phyloP scores from a whole-genome alignment of 2,113 vertebrate genomes.

The Macquaria australasica region DNA sequence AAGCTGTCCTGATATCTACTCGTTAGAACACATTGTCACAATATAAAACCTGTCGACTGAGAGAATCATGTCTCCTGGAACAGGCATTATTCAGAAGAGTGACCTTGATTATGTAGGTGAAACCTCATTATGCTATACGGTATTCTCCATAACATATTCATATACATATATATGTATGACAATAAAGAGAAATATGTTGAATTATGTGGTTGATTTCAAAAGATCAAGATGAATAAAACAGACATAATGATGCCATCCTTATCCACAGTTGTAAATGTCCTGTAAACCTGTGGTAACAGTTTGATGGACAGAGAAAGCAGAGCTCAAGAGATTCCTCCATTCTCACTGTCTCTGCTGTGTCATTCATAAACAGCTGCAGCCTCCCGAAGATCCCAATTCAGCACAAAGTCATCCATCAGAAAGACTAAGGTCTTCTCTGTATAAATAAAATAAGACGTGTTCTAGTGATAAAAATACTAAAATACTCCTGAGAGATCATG shows the following conservation, averaged over 20 bases:
- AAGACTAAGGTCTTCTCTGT: constrained; percentile 13
- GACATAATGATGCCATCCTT: background rate
- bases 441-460: constrained; percentile 16
- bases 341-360: constrained; percentile 5
- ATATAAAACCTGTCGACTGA: background rate
- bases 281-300: background rate
- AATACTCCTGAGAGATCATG: constrained; percentile 22
- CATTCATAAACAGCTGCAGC: constrained; percentile 43
- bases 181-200: background rate
- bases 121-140: background rate
- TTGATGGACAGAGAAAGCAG: background rate
- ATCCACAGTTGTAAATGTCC: background rate
- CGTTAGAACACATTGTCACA: background rate
- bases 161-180: too few species aligned
- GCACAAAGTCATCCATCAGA: constrained; percentile 12
- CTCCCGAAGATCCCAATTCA: constrained; percentile 20
- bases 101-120: background rate
- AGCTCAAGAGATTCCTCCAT: constrained; percentile 21
- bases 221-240: background rate
- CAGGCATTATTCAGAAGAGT: background rate
- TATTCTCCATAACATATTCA: background rate
- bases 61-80: background rate
- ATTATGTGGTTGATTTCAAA: background rate
- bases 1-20: background rate
- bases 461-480: constrained; percentile 9